A percentile compares a stretch with the other conserved stretches of the same genome.
Evolutionary conservation across 2,113 vertebrate species (phyloP).

Genomic region (Dendropsophus ebraccatus): DNA sequence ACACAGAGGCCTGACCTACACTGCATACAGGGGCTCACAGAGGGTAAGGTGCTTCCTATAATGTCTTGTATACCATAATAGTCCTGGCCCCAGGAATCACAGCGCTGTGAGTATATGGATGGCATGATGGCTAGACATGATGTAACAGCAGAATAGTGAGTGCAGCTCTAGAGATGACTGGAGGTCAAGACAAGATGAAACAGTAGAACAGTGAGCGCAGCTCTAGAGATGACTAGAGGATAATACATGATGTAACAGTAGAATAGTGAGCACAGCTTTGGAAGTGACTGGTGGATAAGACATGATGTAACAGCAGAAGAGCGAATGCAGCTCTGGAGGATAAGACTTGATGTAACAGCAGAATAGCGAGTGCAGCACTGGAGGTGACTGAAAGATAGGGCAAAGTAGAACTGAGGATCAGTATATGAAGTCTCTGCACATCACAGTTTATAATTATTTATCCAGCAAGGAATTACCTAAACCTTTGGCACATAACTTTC

Average conservation of each 20-base stretch:
- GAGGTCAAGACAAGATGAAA: neutral
- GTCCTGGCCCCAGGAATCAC: no score
- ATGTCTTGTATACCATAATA: no score
- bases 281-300: neutral
- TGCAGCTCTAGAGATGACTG: neutral
- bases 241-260: neutral
- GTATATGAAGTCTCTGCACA: no score
- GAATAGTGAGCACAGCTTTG: neutral
- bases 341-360: neutral
- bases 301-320: neutral
- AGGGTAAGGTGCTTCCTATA: neutral
- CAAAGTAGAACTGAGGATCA: no score
- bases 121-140: no score
- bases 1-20: no score
- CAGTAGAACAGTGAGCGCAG: neutral
- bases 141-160: neutral
- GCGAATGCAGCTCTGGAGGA: neutral
- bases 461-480: no score
- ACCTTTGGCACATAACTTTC: no score
- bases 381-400: no score
- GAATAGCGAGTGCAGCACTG: no score
- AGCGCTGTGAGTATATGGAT: neutral
- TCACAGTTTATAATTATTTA: no score
- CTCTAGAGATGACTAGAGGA: neutral
- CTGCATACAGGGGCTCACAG: neutral